A percentile compares a stretch with the other conserved stretches of the same genome.
Evolutionary conservation across 1,140 invertebrate species (phyloP).

Genomic region (Drosophila virilis): DNA sequence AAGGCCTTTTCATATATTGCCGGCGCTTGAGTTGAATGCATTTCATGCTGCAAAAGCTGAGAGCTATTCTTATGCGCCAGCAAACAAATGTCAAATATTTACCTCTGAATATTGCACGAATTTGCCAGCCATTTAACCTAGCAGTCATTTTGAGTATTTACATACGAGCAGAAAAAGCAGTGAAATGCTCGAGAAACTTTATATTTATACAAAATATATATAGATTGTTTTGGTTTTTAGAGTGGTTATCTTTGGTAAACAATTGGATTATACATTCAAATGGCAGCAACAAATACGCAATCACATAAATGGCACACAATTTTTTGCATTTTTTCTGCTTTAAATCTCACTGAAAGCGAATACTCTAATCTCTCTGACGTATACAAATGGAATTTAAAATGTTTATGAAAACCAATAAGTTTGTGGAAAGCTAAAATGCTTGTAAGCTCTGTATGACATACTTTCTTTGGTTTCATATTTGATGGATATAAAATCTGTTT

Average conservation of each 20-base stretch:
- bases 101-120: constrained; percentile 22
- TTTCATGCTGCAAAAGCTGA: constrained; percentile 13
- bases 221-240: neutral
- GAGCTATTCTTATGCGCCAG: constrained; percentile 33
- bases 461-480: neutral
- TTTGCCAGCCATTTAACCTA: constrained; percentile 16
- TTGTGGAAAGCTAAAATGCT: neutral
- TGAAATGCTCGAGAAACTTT: neutral
- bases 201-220: too few species aligned
- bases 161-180: neutral
- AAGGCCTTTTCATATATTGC: constrained; percentile 10
- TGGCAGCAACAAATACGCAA: neutral
- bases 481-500: neutral
- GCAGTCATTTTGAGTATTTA: constrained; percentile 1
- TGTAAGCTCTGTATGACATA: neutral
- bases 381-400: too few species aligned
- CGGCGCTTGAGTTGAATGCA: constrained; percentile 25
- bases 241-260: neutral
- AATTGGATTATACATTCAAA: constrained; percentile 9
- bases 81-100: constrained; percentile 43
- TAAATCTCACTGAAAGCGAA: neutral
- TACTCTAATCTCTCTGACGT: neutral
- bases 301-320: constrained; percentile 5
- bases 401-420: neutral
- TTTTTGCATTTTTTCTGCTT: neutral